phyloP scores from a whole-genome alignment of 2,797 vertebrate genomes.

The Varecia variegata region DNA sequence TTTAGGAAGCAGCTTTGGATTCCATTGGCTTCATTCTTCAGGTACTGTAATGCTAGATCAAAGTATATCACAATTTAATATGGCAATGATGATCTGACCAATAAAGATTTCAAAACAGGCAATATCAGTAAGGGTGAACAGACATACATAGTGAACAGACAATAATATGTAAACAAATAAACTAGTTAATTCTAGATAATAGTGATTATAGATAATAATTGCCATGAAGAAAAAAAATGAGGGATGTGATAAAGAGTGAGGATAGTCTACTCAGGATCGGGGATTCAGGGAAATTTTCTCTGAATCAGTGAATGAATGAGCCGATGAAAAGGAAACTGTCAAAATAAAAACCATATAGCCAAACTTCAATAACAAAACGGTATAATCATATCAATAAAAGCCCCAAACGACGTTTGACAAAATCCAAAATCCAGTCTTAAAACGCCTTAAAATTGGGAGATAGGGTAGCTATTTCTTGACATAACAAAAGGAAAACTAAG shows the following conservation, averaged over 20 bases:
- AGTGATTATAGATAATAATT: neutral
- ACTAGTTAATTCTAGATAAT: neutral
- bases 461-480: neutral
- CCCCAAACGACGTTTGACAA: neutral
- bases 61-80: neutral
- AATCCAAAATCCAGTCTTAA: slow-evolving; percentile 10
- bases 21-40: neutral
- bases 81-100: neutral
- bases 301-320: neutral
- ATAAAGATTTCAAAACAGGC: slow-evolving; percentile 2
- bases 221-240: neutral
- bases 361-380: slow-evolving; percentile 1
- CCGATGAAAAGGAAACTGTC: neutral
- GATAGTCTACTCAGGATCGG: neutral
- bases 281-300: neutral
- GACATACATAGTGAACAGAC: neutral
- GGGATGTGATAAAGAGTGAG: neutral
- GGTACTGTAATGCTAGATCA: neutral
- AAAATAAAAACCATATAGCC: neutral
- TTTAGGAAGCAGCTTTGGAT: neutral
- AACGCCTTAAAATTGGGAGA: neutral
- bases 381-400: neutral
- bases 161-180: neutral
- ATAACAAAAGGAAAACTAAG: neutral
- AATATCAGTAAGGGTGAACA: neutral